Conservation (phyloP, 2,888 invertebrate species). For the Epinotia demarniana region DNA sequence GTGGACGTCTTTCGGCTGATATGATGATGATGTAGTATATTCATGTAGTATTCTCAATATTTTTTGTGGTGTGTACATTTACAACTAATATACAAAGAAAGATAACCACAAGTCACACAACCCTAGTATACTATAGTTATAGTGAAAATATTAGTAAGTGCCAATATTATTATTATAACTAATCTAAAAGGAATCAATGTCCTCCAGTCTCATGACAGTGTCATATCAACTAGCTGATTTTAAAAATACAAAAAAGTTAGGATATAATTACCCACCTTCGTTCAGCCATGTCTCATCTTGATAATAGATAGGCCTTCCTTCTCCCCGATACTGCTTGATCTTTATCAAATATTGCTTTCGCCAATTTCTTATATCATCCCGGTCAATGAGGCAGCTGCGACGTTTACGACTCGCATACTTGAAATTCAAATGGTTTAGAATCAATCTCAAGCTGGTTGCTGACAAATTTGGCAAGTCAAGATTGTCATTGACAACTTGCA, state of each 20-base stretch:
- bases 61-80: no score
- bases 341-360: conserved; percentile 23
- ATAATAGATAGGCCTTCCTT: conserved; percentile 46
- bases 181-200: no score
- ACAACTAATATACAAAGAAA: not conserved
- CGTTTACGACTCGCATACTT: conserved; percentile 27
- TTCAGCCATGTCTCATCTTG: conserved; percentile 45
- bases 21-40: no score
- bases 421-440: conserved; percentile 23
- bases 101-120: not conserved
- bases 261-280: conserved; percentile 45
- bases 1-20: no score
- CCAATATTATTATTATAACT: no score
- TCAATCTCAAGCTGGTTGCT: conserved; percentile 1
- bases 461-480: conserved; percentile 20
- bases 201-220: not conserved
- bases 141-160: no score
- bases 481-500: conserved; percentile 19
- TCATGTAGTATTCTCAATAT: no score
- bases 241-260: conserved; percentile 34
- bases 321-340: conserved; percentile 34
- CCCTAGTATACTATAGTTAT: no score
- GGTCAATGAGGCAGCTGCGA: conserved; percentile 8
- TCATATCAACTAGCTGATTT: conserved; percentile 10
- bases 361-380: conserved; percentile 27